Conservation (phyloP, 2,797 vertebrate species). For the Odontamblyopus lacepedii region DNA sequence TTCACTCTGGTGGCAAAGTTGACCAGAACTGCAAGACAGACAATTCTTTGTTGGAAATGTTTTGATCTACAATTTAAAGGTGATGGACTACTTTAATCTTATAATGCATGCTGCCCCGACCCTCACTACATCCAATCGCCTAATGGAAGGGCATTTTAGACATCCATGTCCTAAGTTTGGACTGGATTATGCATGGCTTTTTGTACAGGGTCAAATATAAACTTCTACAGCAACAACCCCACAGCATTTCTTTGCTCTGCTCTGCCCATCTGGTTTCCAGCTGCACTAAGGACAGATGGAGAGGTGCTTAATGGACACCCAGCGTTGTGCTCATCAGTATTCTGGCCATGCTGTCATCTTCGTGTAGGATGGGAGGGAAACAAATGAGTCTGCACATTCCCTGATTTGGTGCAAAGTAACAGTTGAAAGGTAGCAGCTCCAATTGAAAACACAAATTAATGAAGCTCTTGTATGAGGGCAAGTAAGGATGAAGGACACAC, state of each 20-base stretch:
- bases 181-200: constrained; percentile 40
- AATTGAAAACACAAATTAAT: not conserved
- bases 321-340: constrained; percentile 75
- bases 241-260: constrained; percentile 50
- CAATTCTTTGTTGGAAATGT: constrained; percentile 5
- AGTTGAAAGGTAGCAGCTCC: constrained; percentile 55
- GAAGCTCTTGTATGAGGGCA: not conserved
- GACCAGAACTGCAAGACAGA: not conserved
- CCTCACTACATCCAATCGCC: constrained; percentile 55
- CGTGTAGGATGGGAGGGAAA: constrained; percentile 73
- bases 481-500: not conserved
- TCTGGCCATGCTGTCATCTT: constrained; percentile 74
- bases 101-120: constrained; percentile 27
- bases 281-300: constrained; percentile 38
- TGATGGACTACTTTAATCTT: constrained; percentile 46
- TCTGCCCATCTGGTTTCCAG: constrained; percentile 49
- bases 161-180: constrained; percentile 44
- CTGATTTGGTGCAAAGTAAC: constrained; percentile 76
- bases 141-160: constrained; percentile 61
- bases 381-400: constrained; percentile 81
- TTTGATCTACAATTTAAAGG: constrained; percentile 22
- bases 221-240: constrained; percentile 28
- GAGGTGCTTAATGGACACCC: constrained; percentile 64
- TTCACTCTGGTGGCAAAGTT: not conserved
- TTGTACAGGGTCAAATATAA: constrained; percentile 33